Evolutionary conservation across 2,113 vertebrate species (phyloP), one percentile per base, ranked within the genome.

Genomic region (Dicrurus megarhynchus): DNA sequence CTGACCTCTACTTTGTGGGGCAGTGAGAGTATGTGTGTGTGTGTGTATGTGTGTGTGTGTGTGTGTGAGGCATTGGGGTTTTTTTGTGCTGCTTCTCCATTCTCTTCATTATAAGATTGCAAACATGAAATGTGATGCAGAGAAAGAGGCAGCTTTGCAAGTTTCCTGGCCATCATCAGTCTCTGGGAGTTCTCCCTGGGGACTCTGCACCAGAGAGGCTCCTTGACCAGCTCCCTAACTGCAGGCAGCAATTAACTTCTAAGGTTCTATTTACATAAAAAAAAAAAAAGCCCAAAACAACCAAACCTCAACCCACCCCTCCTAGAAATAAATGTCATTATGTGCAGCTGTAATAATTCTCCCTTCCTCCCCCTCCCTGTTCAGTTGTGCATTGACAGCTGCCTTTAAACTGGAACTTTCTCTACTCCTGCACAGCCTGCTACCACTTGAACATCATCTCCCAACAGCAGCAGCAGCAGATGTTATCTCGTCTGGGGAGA

Each of bases 141-240:
- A 33, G 39, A 61, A 89, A 75, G 65, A 76, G 44, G 33, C 46
- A 93, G 55, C 21, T 85, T 87, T 63, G 5, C 18, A 49, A 57
- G 13, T 64, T 87, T 87, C 57, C 61, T 79, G 67, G 46, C 57
- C 55, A 24, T 1, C 1, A 53, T 69, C 26, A 61, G 10, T 30
- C 53, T 81, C 44, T 1, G 2, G 28, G 11, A 26, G 44, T 55
- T 82, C 60, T 84, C 0, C 0, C 16, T 59, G 71, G 32, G 68
- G n/a, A 46, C 53, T 78, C 70, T 23, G 8, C 33, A 55, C 26
- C 46, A 41, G 61, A 64, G 65, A 33, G 26, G 10, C 8, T 95
- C n/a, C 41, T 89, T 0, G 0, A 20, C 16, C 0, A 0, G 7
- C 37, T 94, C n/a, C 17, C n/a, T 28, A 30, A 50, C 33, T 55